Evolutionary conservation across 2,888 invertebrate species (phyloP).

Genomic region (Barypeithes pellucidus): DNA sequence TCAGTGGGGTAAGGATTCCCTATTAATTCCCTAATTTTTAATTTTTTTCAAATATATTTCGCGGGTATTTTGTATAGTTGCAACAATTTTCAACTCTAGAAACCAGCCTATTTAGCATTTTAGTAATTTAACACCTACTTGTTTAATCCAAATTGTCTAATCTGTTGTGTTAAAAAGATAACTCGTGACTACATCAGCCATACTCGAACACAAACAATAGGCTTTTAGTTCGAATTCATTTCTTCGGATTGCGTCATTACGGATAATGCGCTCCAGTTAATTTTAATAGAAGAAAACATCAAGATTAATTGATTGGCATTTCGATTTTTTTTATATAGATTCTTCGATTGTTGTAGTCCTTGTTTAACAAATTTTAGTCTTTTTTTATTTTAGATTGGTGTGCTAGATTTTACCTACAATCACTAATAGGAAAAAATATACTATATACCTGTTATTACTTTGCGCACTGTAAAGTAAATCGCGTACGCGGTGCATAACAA

Average conservation of each 20-base stretch:
- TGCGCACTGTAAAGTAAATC: too few relatives aligned
- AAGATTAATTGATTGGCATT: conserved; percentile 25
- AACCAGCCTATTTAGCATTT: not conserved
- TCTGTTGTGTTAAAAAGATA: conserved; percentile 10
- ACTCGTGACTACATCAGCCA: not conserved
- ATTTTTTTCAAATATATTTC: too few relatives aligned
- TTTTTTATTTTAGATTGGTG: too few relatives aligned
- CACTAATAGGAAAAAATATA: too few relatives aligned
- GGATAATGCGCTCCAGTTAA: conserved; percentile 31
- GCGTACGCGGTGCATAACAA: too few relatives aligned
- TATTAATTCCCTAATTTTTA: too few relatives aligned
- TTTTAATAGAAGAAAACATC: conserved; percentile 19
- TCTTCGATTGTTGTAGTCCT: conserved; percentile 31
- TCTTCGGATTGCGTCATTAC: conserved; percentile 11
- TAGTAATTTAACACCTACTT: conserved; percentile 3
- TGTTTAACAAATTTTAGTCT: conserved; percentile 15
- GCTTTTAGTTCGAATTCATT: conserved; percentile 24
- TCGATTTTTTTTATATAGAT: conserved; percentile 5
- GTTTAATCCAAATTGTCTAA: conserved; percentile 1
- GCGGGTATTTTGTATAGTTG: too few relatives aligned
- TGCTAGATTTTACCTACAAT: too few relatives aligned
- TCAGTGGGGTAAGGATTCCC: too few relatives aligned
- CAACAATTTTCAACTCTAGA: not conserved
- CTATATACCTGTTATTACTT: too few relatives aligned
- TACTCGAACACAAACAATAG: conserved; percentile 17